These are phyloP conservation scores for Leptopterna dolabrata DNA, from an alignment of 2,888 invertebrate species.

Conservation along the genomic window DNA sequence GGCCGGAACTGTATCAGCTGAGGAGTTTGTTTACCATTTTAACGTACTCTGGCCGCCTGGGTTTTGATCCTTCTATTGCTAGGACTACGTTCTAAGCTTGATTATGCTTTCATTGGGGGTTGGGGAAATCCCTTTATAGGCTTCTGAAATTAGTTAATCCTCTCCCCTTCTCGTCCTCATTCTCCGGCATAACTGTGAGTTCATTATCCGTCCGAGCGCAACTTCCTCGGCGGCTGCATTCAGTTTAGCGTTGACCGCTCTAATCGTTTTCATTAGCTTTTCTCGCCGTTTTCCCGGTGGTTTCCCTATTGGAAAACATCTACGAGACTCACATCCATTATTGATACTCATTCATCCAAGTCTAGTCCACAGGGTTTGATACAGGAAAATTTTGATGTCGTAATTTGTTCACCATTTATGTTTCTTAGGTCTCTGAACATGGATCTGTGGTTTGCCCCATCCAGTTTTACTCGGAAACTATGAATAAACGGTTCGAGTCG, in stretches of 20 bases:
- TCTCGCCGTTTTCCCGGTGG: background rate
- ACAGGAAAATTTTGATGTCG: too few relatives aligned
- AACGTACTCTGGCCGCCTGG: background rate
- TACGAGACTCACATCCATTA: too few relatives aligned
- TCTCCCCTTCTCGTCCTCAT: background rate
- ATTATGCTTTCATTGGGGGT: background rate
- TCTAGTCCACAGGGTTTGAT: too few relatives aligned
- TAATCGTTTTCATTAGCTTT: background rate
- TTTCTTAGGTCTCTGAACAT: too few relatives aligned
- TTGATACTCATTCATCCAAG: too few relatives aligned
- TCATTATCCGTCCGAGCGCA: background rate
- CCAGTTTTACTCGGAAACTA: too few relatives aligned
- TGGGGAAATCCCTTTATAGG: background rate
- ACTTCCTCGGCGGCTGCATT: background rate
- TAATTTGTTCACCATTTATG: too few relatives aligned
- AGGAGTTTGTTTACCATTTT: background rate
- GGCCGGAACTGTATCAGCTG: background rate
- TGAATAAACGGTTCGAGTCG: too few relatives aligned
- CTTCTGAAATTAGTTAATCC: constrained; percentile 12
- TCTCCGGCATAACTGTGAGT: background rate
- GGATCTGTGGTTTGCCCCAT: too few relatives aligned
- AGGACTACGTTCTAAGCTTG: background rate
- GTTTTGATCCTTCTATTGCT: background rate
- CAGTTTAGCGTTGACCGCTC: background rate
- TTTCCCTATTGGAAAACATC: background rate